phyloP scores from a whole-genome alignment of 1,140 invertebrate genomes.

The Musca domestica region DNA sequence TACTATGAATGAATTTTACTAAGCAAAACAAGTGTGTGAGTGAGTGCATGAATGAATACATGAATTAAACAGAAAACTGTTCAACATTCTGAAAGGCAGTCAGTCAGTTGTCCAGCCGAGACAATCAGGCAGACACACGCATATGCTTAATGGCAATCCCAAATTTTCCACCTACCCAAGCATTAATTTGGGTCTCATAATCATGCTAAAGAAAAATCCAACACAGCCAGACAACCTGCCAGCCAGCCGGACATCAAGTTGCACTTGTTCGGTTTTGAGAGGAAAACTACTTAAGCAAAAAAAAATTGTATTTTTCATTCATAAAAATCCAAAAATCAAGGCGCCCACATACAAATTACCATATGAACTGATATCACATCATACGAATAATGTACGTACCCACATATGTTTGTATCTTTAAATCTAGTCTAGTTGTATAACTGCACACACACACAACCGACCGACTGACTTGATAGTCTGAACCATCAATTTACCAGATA shows the following conservation, averaged over 20 bases:
- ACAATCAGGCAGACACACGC: too few relatives aligned
- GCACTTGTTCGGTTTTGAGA: not conserved
- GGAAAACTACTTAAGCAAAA: not conserved
- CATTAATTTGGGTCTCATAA: too few relatives aligned
- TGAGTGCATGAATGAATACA: not conserved
- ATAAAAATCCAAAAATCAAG: conserved; percentile 14
- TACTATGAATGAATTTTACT: too few relatives aligned
- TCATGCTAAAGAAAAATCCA: not conserved
- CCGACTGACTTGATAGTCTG: too few relatives aligned
- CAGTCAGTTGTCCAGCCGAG: too few relatives aligned
- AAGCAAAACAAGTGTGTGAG: not conserved
- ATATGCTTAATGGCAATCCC: too few relatives aligned
- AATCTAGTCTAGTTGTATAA: not conserved
- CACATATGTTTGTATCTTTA: not conserved
- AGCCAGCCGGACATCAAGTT: not conserved
- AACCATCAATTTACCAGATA: too few relatives aligned
- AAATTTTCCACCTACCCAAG: too few relatives aligned
- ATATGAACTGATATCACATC: not conserved
- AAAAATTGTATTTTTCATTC: conserved; percentile 11
- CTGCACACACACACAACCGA: not conserved
- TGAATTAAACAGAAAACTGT: too few relatives aligned
- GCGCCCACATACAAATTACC: conserved; percentile 3
- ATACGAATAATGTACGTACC: not conserved
- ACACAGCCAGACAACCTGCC: not conserved
- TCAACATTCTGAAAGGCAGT: too few relatives aligned